Base-by-base conservation (phyloP, 2,113 vertebrate genomes). In the Notiomystis cincta region DNA sequence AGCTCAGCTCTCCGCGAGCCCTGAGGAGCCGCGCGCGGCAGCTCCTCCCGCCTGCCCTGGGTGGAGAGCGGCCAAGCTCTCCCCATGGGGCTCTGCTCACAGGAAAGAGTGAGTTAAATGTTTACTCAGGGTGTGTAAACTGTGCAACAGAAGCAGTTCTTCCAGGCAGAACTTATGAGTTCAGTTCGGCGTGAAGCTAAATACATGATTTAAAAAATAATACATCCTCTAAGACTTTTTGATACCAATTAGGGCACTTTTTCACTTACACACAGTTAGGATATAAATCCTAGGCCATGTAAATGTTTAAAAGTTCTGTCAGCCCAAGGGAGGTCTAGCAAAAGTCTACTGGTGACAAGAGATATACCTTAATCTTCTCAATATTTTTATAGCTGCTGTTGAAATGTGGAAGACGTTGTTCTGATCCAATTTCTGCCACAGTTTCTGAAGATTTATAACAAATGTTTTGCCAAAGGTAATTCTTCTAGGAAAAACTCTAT, bases 271-370 rank as follows among this genome's bases (percentile, higher is more conserved):
- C 10, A 4, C n/a, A 42, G 66, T 91, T 90, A 81, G 19, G 37
- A 35, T 79, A 53, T 94, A 88, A 94, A 91, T 93, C 76, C 35
- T 54, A 58, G 86, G 27, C 21, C 53, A 61, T 38, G 42, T 85
- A 79, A 97, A 82, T 87, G 66, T 97, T 96, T 95, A 78, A 83
- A 81, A 87, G 40, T 54, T 20, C 58, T 95, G 91, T 89, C 85
- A 78, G 92, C 42, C 37, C 84, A 92, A 72, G 64, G 64, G 57
- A 96, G 45, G 42, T 65, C 64, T 48, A 80, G 35, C 18, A 47
- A 69, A 90, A 93, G 51, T 53, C 50, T 50, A 2, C 35, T 69
- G 40, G 28, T 78, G 37, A 67, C 64, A 93, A 75, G 24, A 92
- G 53, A 47, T 37, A 65, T 31, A 95, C 91, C 72, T 95, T 95